Evolutionary conservation across 1,140 invertebrate genomes (phyloP), one percentile per base, ranked within the genome.

Genomic region (Eupristina koningsbergeri): DNA sequence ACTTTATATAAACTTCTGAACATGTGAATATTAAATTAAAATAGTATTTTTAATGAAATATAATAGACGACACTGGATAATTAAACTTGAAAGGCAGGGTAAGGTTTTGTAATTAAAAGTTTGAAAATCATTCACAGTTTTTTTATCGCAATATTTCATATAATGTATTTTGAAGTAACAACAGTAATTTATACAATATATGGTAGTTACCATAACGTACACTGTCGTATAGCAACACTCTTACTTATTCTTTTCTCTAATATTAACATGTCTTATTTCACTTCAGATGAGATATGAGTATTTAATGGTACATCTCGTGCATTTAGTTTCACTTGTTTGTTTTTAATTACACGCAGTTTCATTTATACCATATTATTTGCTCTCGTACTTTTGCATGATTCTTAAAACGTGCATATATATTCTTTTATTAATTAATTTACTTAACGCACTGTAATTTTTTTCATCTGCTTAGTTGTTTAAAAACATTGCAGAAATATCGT

Each of bases 151-250:
- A 89, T 86, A 86, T 87, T 87, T 83, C 84, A 84, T 88, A 83
- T 83, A 34, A 73, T 88, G 87, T 88, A 88, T 89, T 89, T 86
- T 87, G 85, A 88, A 88, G 88, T 89, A 89, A 89, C 89, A 89
- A 89, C 89, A 89, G 87, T 87, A 86, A 89, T 86, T 87, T 87
- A 87, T 87, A 81, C 86, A 88, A 85, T 88, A 87, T 88, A 86
- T 84, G 84, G 85, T 87, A 87, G 87, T 88, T 86, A 86, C 84
- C 87, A 86, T 87, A 89, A 89, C 85, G 86, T 87, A 87, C 87
- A 88, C 87, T 84, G 84, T 85, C 84, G 86, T 84, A 85, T 86
- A 74, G 82, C 86, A 85, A 88, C 85, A 29, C 61, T 39, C 26
- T 73, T 73, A 61, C 84, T 87, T 63, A 87, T 47, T 67, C 53